Evolutionary conservation across 2,888 invertebrate species (phyloP), one percentile per base, ranked within the genome.

Genomic region (Leptinotarsa haldemani): DNA sequence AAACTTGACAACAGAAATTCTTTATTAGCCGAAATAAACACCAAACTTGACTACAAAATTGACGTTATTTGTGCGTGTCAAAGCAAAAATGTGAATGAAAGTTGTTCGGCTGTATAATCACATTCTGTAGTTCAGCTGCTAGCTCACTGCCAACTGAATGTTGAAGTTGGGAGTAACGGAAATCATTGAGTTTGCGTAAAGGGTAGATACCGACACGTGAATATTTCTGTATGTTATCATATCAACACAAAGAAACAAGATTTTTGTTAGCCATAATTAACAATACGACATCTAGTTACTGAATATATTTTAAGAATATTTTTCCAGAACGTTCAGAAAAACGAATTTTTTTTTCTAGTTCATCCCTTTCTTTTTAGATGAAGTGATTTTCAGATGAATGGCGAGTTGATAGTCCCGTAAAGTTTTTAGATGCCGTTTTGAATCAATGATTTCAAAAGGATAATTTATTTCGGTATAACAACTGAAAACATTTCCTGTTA

Each of bases 151-250:
- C 61, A 69, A 69, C 71, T 71, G 74, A 63, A 61, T 50, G 50
- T 46, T 65, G 61, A 53, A 66, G 71, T 74, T 74, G 64, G 56
- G 63, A 72, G 71, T 68, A 50, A 50, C 50, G 56, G 46, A 52
- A 46, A 70, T n/a, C 30, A 61, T 25, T 46, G 74, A 74, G 70
- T 74, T 71, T 74, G 74, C 74, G 74, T 68, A 64, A 48, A 68
- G 25, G 56, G 13, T 13, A 46, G 56, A 12, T 13, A 16, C 30
- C 56, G 71, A 68, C 40, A 69, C 65, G 47, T 67, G 48, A 52
- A 47, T 53, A 52, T 61, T 22, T 50, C 52, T 66, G 61, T 25
- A 52, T 47, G 25, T 47, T 40, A 52, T 63, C 50, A 30, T 63
- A 40, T 15, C 18, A 5, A 18, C 16, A 69, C 22, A 61, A 25